Evolutionary conservation across 2,888 invertebrate genomes (phyloP), one percentile per base, ranked within the genome.

Genomic region (Stegophylla sp.): DNA sequence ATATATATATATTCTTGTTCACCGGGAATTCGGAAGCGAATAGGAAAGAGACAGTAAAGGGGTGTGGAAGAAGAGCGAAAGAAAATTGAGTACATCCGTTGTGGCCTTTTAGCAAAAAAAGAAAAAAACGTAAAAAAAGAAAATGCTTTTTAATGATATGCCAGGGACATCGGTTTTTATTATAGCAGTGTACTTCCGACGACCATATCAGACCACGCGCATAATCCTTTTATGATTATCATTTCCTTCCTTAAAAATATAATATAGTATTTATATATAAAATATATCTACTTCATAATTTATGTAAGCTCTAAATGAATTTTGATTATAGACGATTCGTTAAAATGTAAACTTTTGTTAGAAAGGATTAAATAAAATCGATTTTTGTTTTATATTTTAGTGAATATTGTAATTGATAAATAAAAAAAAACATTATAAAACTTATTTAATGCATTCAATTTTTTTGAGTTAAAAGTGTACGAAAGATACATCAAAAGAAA

Each of bases 81-180:
- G 71, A 79, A 79, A 79, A 79, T 79, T 71, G 71, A 71, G 69
- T 79, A 79, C 79, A 71, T 79, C 69, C 79, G 71, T 79, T 79
- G 79, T 61, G n/a, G 61, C 48, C 63, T 79, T 79, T 79, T 61
- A 61, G 41, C 0, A 71, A 48, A 77, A 66, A 66, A 51, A 15
- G 48, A 56, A 67, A 20, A 63, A 63, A 74, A 72, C 9, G 59
- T n/a, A n/a, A 61, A 74, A 66, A 72, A 71, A 41, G 15, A 79
- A 61, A 79, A 79, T 51, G 23, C 7, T 79, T 79, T 71, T 61
- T 79, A 79, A 79, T 79, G 61, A 79, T 79, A 71, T 79, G 2
- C 61, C 51, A 51, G 61, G 71, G 71, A 71, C 69, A 79, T 71
- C 51, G 41, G 71, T 79, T 79, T 77, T 63, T 79, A 71, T 79